Evolutionary conservation across 2,888 invertebrate species (phyloP).

Genomic region (Drosophila melanosoma): DNA sequence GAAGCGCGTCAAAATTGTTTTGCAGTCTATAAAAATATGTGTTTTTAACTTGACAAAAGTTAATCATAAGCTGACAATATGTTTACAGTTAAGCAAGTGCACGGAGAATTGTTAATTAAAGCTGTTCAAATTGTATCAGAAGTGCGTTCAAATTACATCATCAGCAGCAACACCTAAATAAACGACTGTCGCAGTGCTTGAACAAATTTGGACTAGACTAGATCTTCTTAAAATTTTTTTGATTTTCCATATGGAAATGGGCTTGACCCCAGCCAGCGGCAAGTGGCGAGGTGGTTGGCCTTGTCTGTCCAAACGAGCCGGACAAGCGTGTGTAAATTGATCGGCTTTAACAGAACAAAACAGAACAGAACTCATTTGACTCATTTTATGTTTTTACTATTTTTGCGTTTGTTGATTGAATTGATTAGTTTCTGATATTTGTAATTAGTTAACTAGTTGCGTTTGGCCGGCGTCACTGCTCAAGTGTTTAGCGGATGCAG

Average conservation of each 20-base stretch:
- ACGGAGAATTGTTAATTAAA: constrained; percentile 12
- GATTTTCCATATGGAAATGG: constrained; percentile 32
- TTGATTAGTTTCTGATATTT: constrained; percentile 30
- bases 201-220: constrained; percentile 36
- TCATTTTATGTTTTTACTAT: constrained; percentile 5
- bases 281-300: constrained; percentile 53
- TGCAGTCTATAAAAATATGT: constrained; percentile 32
- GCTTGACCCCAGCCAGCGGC: constrained; percentile 41
- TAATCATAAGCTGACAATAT: constrained; percentile 41
- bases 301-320: constrained; percentile 44
- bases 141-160: constrained; percentile 50
- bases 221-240: constrained; percentile 21
- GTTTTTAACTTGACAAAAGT: constrained; percentile 30
- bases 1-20: background rate
- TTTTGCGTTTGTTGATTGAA: constrained; percentile 25
- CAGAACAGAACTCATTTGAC: constrained; percentile 35
- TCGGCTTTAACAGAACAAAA: constrained; percentile 55
- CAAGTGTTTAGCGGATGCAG: constrained; percentile 48
- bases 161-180: constrained; percentile 21
- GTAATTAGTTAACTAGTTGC: constrained; percentile 30
- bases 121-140: constrained; percentile 44
- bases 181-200: constrained; percentile 28
- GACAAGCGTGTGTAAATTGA: constrained; percentile 58
- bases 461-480: constrained; percentile 11
- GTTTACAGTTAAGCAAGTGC: constrained; percentile 13